Conservation (phyloP, 2,888 invertebrate genomes). For the Hymenopus coronatus region DNA sequence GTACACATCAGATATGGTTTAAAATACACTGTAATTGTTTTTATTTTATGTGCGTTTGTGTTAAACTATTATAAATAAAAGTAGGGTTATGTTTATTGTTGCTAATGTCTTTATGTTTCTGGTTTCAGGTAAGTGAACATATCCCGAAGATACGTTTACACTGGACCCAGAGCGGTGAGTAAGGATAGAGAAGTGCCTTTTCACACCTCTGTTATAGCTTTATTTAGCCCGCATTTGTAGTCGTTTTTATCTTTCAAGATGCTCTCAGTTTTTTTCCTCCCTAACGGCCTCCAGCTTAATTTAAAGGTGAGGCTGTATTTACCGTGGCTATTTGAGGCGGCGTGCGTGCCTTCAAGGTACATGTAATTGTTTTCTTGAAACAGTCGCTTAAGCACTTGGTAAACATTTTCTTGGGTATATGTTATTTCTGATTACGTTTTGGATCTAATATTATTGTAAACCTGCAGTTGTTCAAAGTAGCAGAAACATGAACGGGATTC, state of each 20-base stretch:
- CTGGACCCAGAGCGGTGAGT: not conserved
- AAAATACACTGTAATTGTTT: not conserved
- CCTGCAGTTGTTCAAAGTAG: no score
- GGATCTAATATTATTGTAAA: not conserved
- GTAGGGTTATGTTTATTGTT: not conserved
- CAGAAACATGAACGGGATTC: no score
- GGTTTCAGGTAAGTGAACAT: not conserved
- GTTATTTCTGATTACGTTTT: not conserved
- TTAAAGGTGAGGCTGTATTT: not conserved
- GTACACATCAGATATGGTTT: no score
- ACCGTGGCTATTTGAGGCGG: not conserved
- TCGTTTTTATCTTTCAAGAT: not conserved
- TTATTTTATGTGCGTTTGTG: not conserved
- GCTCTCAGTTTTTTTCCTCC: not conserved
- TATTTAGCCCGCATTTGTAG: not conserved
- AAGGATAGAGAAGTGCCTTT: not conserved
- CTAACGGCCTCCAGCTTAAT: not conserved
- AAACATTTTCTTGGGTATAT: not conserved
- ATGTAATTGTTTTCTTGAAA: not conserved
- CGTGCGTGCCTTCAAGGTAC: not conserved
- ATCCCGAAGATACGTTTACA: not conserved
- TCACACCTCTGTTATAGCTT: not conserved
- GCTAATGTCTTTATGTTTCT: not conserved
- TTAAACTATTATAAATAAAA: not conserved
- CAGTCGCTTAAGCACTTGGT: not conserved